Base-by-base conservation (phyloP, 2,888 invertebrate species). In the Hecatera dysodea region DNA sequence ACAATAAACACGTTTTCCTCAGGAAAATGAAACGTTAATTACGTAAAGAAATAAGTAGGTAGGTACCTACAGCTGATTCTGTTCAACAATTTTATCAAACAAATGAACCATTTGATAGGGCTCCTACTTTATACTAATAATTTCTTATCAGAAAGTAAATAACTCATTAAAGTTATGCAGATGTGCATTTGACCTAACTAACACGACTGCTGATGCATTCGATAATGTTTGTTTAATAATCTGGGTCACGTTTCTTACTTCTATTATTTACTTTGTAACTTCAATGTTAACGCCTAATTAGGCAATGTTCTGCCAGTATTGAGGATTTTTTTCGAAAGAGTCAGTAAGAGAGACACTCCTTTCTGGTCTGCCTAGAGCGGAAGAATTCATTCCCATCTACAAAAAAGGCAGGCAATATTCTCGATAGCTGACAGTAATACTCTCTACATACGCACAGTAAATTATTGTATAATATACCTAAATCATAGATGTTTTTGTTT, bases 111-210 rank as follows among this genome's bases (percentile, higher is more conserved):
- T 60, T 59, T 52, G 19, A 61, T 57, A 67, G 15, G 15, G 53
- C n/a, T n/a, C n/a, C n/a, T n/a, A 7, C 63, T n/a, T n/a, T n/a
- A 64, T 33, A 70, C 52, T 36, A 71, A 60, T 66, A 11, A 57
- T 61, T 56, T n/a, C 42, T 71, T 81, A 80, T 81, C 65, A 50
- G 36, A 33, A 72, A 63, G 53, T 80, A 76, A 80, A 72, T 67
- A 73, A 46, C 29, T 64, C 57, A 63, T 79, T 79, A 75, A 44
- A 53, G 12, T 62, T 53, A 68, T 67, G 68, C 75, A 83, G 70
- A 81, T 82, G 78, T 73, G 71, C 83, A 81, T 74, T 72, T 82
- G 77, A 82, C 82, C 79, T 67, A 52, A 55, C 53, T 74, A 56
- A 48, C 22, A 48, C 53, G 46, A 17, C 11, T 57, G 29, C 64